Conservation (phyloP, 2,888 invertebrate species). For the Cephus spinipes region DNA sequence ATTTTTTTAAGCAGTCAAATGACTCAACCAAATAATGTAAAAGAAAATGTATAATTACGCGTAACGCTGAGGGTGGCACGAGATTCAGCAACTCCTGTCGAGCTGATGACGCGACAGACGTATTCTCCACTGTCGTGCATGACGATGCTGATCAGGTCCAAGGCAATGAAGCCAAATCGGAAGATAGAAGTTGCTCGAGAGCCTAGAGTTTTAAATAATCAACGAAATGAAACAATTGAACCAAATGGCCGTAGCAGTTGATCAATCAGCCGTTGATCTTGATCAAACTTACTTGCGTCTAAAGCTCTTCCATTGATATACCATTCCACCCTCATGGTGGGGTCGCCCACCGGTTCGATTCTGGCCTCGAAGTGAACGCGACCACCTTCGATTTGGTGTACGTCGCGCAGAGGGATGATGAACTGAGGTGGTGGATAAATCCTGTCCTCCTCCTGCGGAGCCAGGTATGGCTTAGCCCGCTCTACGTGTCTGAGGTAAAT, state of each 20-base stretch:
- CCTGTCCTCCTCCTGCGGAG: conserved; percentile 86
- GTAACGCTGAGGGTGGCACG: conserved; percentile 84
- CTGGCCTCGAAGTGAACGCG: conserved; percentile 97
- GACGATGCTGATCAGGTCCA: conserved; percentile 89
- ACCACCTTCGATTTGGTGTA: conserved; percentile 88
- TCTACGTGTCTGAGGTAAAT: conserved; percentile 94
- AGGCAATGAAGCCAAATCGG: conserved; percentile 97
- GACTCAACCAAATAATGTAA: background rate
- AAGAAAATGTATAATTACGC: conserved; percentile 57
- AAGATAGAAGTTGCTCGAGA: conserved; percentile 95
- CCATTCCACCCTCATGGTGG: conserved; percentile 97
- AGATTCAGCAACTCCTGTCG: conserved; percentile 88
- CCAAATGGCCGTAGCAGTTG: conserved; percentile 5
- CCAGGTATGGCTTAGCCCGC: conserved; percentile 84
- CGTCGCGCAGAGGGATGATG: conserved; percentile 87
- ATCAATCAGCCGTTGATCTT: conserved; percentile 1
- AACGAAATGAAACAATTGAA: background rate
- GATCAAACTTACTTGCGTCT: conserved; percentile 83
- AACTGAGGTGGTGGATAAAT: conserved; percentile 93
- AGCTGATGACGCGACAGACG: conserved; percentile 87
- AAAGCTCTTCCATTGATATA: conserved; percentile 91
- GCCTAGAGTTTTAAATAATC: conserved; percentile 72
- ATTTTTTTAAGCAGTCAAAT: background rate
- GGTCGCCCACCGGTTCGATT: conserved; percentile 96
- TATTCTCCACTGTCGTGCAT: conserved; percentile 91